Base-by-base conservation (phyloP, 2,888 invertebrate genomes). In the Scaptomyza reducta region DNA sequence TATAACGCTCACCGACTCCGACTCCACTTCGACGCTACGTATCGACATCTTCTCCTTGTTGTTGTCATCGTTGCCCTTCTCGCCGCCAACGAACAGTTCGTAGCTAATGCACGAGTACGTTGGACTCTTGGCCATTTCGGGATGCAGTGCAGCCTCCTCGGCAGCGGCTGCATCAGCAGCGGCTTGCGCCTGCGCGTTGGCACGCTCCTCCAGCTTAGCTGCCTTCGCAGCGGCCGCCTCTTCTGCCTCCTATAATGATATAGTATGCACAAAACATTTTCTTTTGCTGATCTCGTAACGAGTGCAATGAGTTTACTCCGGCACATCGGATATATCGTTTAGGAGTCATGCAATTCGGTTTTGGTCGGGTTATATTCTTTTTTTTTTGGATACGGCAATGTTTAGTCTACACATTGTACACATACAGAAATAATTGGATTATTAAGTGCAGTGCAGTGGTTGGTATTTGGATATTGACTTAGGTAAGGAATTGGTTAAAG, bases 31-130 rank as follows among this genome's bases (percentile, higher is more conserved):
- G 93, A 96, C 95, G 92, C 96, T 96, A 90, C 97, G 95, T 89
- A 97, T 95, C 93, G 97, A 97, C 95, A 97, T 97, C 92, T 96
- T 96, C 92, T 97, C 96, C 92, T 96, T 96, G 89, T 96, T 96
- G 94, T 96, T 96, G 94, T 97, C 97, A 92, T 97, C 97, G 92
- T 96, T 95, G 88, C 96, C 96, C 89, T 96, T 96, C 90, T 96
- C 97, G 91, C 97, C 97, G 89, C 96, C 96, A 80, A 97, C 96
- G 93, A 97, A 97, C 83, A 96, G 93, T 93, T 98, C 97, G 93
- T 97, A 97, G 92, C 97, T 97, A 91, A 96, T 96, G 92, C 96
- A 97, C 70, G 98, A 98, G 92, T 96, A 97, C 74, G 98, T 97
- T 50, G 97, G 97, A 60, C 97, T 97, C 92, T 97, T 97, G 77